phyloP scores from a whole-genome alignment of 1,140 invertebrate species.

The Euwallacea fornicatus region DNA sequence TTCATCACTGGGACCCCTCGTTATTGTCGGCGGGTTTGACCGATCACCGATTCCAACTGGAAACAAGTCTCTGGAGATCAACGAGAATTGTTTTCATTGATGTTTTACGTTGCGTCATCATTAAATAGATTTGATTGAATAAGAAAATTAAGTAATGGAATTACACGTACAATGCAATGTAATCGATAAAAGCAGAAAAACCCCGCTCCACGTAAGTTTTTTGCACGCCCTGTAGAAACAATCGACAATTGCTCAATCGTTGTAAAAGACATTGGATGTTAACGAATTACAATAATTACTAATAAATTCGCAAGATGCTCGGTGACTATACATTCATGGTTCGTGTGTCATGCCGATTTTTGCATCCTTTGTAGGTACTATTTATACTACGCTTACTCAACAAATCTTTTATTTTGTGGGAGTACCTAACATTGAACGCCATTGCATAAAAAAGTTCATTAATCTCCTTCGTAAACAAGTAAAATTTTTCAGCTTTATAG shows the following conservation, averaged over 20 bases:
- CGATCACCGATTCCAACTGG: too few species aligned
- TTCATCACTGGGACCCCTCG: too few species aligned
- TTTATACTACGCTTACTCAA: slow-evolving; percentile 41
- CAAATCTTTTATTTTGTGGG: slow-evolving; percentile 33
- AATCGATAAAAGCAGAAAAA: too few species aligned
- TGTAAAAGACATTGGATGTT: slow-evolving; percentile 14
- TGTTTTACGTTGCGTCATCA: too few species aligned
- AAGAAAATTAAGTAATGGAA: too few species aligned
- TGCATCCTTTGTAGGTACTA: slow-evolving; percentile 38
- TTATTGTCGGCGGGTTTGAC: too few species aligned
- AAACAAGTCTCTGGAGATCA: too few species aligned
- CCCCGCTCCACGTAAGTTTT: background rate
- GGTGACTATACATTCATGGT: slow-evolving; percentile 27
- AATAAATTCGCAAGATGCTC: slow-evolving; percentile 27
- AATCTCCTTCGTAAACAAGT: slow-evolving; percentile 6
- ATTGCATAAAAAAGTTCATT: slow-evolving; percentile 27
- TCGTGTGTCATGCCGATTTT: slow-evolving; percentile 39
- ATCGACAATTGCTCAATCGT: slow-evolving; percentile 5
- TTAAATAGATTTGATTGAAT: too few species aligned
- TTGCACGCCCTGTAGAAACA: slow-evolving; percentile 10
- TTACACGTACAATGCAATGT: too few species aligned
- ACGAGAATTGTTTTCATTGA: too few species aligned
- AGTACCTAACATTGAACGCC: slow-evolving; percentile 29
- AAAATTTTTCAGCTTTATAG: background rate
- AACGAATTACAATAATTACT: slow-evolving; percentile 30